Percentiles rank a stretch among this genome's conserved stretches.
Evolutionary conservation across 2,888 invertebrate species (phyloP).

Genomic region (Cyrtodaria siliqua): DNA sequence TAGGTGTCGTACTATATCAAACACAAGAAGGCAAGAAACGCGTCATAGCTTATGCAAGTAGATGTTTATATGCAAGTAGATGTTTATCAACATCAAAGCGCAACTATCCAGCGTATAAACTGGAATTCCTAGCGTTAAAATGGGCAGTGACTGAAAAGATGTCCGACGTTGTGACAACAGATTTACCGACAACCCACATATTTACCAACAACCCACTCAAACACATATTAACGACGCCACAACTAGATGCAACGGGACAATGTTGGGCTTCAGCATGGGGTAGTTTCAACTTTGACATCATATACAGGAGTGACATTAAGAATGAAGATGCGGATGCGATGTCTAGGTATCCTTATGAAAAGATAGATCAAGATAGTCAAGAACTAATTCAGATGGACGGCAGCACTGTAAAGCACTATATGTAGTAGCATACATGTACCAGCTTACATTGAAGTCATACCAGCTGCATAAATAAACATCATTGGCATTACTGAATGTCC

Average conservation of each 20-base stretch:
- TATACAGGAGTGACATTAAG: neutral
- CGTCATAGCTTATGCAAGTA: slow-evolving; percentile 24
- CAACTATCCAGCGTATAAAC: slow-evolving; percentile 18
- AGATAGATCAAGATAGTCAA: too few relatives aligned
- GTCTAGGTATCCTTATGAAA: neutral
- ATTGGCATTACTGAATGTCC: neutral
- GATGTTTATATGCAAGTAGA: too few relatives aligned
- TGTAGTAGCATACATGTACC: neutral
- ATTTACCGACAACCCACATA: slow-evolving; percentile 8
- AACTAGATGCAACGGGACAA: slow-evolving; percentile 16
- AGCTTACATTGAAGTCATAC: neutral
- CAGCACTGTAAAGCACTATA: neutral
- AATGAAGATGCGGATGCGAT: slow-evolving; percentile 11
- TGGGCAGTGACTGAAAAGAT: slow-evolving; percentile 20
- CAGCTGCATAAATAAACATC: neutral
- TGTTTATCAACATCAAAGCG: slow-evolving; percentile 4
- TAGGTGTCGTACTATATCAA: slow-evolving; percentile 19
- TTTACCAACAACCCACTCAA: slow-evolving; percentile 27
- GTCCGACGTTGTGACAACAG: slow-evolving; percentile 1
- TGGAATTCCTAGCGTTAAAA: slow-evolving; percentile 19
- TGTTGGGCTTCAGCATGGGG: slow-evolving; percentile 17
- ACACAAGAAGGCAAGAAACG: slow-evolving; percentile 12
- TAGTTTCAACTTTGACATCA: slow-evolving; percentile 7
- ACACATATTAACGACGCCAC: slow-evolving; percentile 2
- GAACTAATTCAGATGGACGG: too few relatives aligned